Evolutionary conservation across 2,888 invertebrate genomes (phyloP), one percentile per base, ranked within the genome.

Genomic region (Apantesis nais): DNA sequence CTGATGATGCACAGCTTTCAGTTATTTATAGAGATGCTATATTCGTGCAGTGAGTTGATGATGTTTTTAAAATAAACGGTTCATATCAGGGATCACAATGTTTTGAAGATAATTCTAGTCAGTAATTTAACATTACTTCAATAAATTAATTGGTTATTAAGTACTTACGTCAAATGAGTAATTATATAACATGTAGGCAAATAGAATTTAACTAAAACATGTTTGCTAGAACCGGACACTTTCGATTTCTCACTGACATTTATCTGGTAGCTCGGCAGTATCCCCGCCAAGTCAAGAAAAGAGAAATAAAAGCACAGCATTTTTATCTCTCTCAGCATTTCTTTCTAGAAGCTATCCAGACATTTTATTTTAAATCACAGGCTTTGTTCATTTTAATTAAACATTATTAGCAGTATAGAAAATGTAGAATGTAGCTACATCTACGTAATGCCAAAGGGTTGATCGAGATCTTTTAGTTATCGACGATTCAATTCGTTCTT

Each of bases 1-100:
- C 68, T 66, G 37, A 52, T 65, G 65, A 66, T 66, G 66, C 55
- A 66, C 34, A 29, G 63, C 64, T 60, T 65, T 65, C 29, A 31
- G 60, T 25, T 65, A 25, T 65, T 44, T 41, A 44, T 34, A 37
- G 62, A 65, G 12, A 48, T 29, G 39, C 66, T 66, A 37, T 34
- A 61, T 66, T 66, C 39, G 31, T 58, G 16, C 5, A 34, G 58
- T 8, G 14, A 29, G 12, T 11, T 62, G 14, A 25, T 16, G 34
- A 19, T 55, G 62, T 70, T 70, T 65, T 48, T 69, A 60, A 31
- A 67, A 63, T 31, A 9, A 16, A 44, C 19, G 25, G 5, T 25
- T 9, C 22, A 22, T 34, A 22, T 34, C 25, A 14, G 3, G 14
- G 25, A 55, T 55, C 25, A 29, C 1, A 29, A 58, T 11, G 12